Evolutionary conservation across 2,113 vertebrate genomes (phyloP).

Genomic region (Odontesthes bonariensis): DNA sequence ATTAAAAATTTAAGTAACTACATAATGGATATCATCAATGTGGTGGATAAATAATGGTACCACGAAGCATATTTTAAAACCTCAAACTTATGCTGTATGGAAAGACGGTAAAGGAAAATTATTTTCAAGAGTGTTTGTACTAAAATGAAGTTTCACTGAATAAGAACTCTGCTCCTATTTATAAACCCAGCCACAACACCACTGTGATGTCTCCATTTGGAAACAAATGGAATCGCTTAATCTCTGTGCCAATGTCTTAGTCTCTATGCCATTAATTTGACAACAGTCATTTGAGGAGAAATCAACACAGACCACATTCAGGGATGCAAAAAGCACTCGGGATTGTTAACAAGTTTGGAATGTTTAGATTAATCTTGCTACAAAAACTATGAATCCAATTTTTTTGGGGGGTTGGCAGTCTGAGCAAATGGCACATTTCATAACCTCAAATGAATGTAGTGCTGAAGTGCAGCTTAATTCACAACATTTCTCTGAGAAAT

Average conservation of each 20-base stretch:
- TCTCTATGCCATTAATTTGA: slow-evolving; percentile 62
- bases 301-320: slow-evolving; percentile 35
- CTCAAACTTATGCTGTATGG: background rate
- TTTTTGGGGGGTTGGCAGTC: background rate
- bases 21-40: background rate
- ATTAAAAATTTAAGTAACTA: background rate
- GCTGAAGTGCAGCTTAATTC: slow-evolving; percentile 15
- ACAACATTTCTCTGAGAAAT: slow-evolving; percentile 30
- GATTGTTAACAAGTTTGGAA: slow-evolving; percentile 40
- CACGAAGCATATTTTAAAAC: background rate
- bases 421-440: slow-evolving; percentile 28
- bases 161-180: slow-evolving; percentile 35
- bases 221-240: slow-evolving; percentile 54
- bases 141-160: slow-evolving; percentile 20
- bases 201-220: slow-evolving; percentile 8
- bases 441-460: slow-evolving; percentile 14
- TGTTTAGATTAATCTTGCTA: slow-evolving; percentile 45
- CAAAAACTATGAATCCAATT: slow-evolving; percentile 35
- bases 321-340: slow-evolving; percentile 19
- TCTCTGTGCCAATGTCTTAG: slow-evolving; percentile 48
- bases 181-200: slow-evolving; percentile 42
- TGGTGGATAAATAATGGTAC: background rate
- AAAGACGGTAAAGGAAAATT: slow-evolving; percentile 11
- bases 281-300: slow-evolving; percentile 51
- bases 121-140: background rate